phyloP scores from a whole-genome alignment of 2,113 vertebrate species.

The Dipodomys merriami region DNA sequence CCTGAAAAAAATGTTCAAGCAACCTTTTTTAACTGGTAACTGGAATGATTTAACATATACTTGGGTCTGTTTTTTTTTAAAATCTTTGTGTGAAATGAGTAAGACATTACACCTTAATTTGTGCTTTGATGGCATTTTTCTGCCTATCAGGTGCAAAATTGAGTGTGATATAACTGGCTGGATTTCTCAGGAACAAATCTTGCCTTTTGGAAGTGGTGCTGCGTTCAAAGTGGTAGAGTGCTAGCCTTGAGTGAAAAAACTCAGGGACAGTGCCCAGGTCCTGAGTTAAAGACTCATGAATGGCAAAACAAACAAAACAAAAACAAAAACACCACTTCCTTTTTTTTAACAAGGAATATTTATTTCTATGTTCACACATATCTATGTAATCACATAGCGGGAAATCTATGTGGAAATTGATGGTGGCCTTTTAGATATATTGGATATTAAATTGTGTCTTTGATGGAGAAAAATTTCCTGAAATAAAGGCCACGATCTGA shows the following conservation, averaged over 20 bases:
- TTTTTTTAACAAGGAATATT: conserved; percentile 25
- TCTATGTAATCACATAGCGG: not conserved
- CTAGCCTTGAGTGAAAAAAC: too few species aligned
- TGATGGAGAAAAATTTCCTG: conserved; percentile 6
- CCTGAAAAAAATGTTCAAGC: conserved; percentile 47
- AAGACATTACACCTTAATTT: conserved; percentile 35
- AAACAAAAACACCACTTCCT: not conserved
- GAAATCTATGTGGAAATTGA: conserved; percentile 5
- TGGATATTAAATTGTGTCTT: conserved; percentile 12
- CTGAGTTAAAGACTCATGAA: too few species aligned
- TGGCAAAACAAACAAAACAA: too few species aligned
- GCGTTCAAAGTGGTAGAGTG: too few species aligned
- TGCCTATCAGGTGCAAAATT: not conserved
- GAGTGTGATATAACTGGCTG: not conserved
- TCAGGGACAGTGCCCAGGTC: too few species aligned
- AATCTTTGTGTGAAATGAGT: conserved; percentile 11
- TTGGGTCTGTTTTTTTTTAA: conserved; percentile 32
- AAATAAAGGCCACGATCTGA: not conserved
- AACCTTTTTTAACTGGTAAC: conserved; percentile 19
- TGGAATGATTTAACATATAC: conserved; percentile 24
- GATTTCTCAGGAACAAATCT: conserved; percentile 46
- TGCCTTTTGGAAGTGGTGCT: not conserved
- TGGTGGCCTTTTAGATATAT: not conserved
- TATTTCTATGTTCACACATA: not conserved
- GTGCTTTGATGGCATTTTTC: not conserved